A percentile compares a stretch with the other conserved stretches of the same genome.
Conservation (phyloP, 1,140 invertebrate species). For the Plodia interpunctella region DNA sequence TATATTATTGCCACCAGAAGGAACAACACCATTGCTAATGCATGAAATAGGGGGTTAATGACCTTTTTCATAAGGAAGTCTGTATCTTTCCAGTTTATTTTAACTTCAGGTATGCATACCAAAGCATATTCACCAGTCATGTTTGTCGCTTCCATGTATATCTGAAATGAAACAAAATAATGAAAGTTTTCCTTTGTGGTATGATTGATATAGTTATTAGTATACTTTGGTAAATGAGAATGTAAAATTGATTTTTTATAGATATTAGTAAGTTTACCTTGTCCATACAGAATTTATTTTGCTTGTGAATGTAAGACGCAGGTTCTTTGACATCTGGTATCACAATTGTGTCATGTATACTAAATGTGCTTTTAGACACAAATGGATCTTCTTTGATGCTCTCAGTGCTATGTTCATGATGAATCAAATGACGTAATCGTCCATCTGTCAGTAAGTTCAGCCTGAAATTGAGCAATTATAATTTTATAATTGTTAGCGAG, state of each 20-base stretch:
- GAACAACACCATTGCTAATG: slow-evolving; percentile 83
- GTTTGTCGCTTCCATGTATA: slow-evolving; percentile 58
- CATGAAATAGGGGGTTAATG: slow-evolving; percentile 86
- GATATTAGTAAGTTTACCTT: too few species aligned
- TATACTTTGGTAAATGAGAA: too few species aligned
- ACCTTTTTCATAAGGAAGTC: slow-evolving; percentile 85
- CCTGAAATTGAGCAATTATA: slow-evolving; percentile 44
- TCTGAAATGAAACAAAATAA: slow-evolving; percentile 37
- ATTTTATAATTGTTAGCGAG: background rate
- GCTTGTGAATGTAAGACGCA: slow-evolving; percentile 83
- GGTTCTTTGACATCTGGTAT: slow-evolving; percentile 74
- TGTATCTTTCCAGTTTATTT: slow-evolving; percentile 82
- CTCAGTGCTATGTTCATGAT: slow-evolving; percentile 75
- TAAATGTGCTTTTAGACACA: slow-evolving; percentile 49
- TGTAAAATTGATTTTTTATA: too few species aligned
- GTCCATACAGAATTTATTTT: slow-evolving; percentile 87
- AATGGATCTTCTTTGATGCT: slow-evolving; percentile 73
- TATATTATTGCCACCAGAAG: slow-evolving; percentile 88
- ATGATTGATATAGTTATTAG: too few species aligned
- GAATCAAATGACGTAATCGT: slow-evolving; percentile 82
- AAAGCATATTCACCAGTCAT: slow-evolving; percentile 81
- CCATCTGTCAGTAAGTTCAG: slow-evolving; percentile 83
- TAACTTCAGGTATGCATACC: slow-evolving; percentile 84
- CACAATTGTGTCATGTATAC: slow-evolving; percentile 52
- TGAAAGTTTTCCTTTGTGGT: too few species aligned